A percentile compares a stretch with the other conserved stretches of the same genome.
Evolutionary conservation across 2,888 invertebrate genomes (phyloP).

Genomic region (Rhyacophila evoluta): DNA sequence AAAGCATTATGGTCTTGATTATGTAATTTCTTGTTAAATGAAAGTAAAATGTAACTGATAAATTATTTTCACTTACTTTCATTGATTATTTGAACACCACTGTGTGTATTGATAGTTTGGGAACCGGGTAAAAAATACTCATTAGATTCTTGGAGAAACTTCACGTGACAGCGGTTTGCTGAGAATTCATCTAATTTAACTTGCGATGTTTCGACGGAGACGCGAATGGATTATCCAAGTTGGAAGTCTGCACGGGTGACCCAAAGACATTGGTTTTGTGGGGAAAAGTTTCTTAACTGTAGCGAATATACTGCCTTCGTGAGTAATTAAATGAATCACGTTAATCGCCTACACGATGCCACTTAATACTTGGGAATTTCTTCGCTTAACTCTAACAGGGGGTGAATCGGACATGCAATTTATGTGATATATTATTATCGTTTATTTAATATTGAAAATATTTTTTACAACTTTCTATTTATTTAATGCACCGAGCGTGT

Average conservation of each 20-base stretch:
- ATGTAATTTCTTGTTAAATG: no score
- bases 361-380: no score
- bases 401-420: no score
- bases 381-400: no score
- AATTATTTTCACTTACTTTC: no score
- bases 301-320: conserved; percentile 8
- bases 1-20: no score
- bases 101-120: background rate
- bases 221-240: conserved; percentile 10
- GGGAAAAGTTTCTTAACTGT: background rate
- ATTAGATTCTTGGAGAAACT: conserved; percentile 41
- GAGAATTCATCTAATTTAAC: conserved; percentile 51
- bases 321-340: conserved; percentile 12
- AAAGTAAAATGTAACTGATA: no score
- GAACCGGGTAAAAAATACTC: background rate
- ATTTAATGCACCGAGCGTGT: no score
- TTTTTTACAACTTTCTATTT: no score
- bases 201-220: conserved; percentile 26
- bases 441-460: no score
- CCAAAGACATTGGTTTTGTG: conserved; percentile 31
- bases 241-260: conserved; percentile 1
- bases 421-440: no score
- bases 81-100: no score
- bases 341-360: conserved; percentile 12
- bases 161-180: conserved; percentile 35